These are phyloP conservation scores for Alligator mississippiensis DNA, from an alignment of 2,113 vertebrate genomes.

Conservation along the genomic window DNA sequence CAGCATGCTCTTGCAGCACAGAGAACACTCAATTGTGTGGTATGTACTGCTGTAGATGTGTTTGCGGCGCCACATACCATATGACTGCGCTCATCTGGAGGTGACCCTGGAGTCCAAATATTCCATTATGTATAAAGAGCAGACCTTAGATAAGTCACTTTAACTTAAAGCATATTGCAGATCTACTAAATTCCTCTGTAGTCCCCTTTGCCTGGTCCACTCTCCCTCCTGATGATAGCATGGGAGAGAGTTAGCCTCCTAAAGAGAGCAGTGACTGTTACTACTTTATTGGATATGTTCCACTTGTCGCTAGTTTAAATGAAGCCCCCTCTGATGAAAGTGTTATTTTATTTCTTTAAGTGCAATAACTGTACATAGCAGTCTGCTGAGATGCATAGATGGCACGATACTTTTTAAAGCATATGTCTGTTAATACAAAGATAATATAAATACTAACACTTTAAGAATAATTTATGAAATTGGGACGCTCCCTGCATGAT, in stretches of 20 bases:
- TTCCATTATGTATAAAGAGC: rapidly evolving
- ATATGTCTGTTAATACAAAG: slow-evolving; percentile 57
- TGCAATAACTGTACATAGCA: slow-evolving; percentile 67
- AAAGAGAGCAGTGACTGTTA: slow-evolving; percentile 28
- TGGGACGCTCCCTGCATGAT: slow-evolving; percentile 21
- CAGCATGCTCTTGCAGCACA: too few species aligned
- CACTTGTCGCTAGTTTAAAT: slow-evolving; percentile 20
- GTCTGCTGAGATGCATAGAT: slow-evolving; percentile 65
- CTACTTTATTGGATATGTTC: background rate
- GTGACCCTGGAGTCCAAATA: too few species aligned
- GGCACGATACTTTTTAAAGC: slow-evolving; percentile 13
- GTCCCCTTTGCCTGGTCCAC: background rate
- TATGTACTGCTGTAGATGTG: too few species aligned
- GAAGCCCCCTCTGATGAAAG: slow-evolving; percentile 21
- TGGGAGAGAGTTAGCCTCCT: rapidly evolving
- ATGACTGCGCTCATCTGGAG: too few species aligned
- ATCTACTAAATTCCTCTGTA: background rate
- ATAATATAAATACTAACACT: slow-evolving; percentile 29
- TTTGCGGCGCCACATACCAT: too few species aligned
- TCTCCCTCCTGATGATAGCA: background rate
- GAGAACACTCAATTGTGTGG: too few species aligned
- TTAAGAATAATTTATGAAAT: slow-evolving; percentile 48
- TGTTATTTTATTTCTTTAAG: background rate
- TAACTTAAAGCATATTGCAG: background rate
- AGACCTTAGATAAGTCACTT: background rate